phyloP scores from a whole-genome alignment of 2,888 invertebrate genomes.

The Ischnus inquisitorius region DNA sequence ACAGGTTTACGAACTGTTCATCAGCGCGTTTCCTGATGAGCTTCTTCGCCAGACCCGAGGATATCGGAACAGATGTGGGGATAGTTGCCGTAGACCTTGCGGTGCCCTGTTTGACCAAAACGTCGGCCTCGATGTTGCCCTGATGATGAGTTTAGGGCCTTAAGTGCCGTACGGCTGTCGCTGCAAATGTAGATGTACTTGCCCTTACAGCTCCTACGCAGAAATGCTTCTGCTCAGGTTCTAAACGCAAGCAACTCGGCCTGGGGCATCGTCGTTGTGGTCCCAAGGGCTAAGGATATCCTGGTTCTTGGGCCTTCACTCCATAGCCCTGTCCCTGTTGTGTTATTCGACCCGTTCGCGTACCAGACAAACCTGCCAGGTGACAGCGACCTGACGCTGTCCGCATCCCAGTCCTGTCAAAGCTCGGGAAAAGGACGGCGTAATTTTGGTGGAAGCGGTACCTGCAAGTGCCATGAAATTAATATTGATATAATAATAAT shows the following conservation, averaged over 20 bases:
- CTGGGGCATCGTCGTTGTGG: constrained; percentile 29
- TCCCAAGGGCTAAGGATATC: constrained; percentile 12
- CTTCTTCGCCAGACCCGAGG: neutral
- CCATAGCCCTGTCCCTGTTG: constrained; percentile 23
- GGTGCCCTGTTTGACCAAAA: constrained; percentile 27
- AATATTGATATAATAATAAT: too few species aligned
- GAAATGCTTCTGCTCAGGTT: constrained; percentile 1
- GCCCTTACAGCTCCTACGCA: neutral
- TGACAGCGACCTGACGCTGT: neutral
- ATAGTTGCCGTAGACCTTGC: neutral
- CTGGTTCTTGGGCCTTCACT: constrained; percentile 21
- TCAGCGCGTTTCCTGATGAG: neutral
- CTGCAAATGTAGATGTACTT: constrained; percentile 54
- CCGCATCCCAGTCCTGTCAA: neutral
- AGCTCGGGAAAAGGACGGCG: constrained; percentile 11
- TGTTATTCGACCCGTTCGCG: constrained; percentile 31
- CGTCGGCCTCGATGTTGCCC: constrained; percentile 5
- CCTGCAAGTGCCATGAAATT: neutral
- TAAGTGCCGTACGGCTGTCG: constrained; percentile 30
- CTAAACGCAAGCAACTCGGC: constrained; percentile 22
- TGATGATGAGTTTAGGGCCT: neutral
- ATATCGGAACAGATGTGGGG: too few species aligned
- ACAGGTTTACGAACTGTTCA: constrained; percentile 14
- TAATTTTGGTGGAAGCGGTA: constrained; percentile 1
- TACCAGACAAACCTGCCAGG: constrained; percentile 37